phyloP scores from a whole-genome alignment of 2,888 invertebrate genomes.

The Linnaemya vulpina region DNA sequence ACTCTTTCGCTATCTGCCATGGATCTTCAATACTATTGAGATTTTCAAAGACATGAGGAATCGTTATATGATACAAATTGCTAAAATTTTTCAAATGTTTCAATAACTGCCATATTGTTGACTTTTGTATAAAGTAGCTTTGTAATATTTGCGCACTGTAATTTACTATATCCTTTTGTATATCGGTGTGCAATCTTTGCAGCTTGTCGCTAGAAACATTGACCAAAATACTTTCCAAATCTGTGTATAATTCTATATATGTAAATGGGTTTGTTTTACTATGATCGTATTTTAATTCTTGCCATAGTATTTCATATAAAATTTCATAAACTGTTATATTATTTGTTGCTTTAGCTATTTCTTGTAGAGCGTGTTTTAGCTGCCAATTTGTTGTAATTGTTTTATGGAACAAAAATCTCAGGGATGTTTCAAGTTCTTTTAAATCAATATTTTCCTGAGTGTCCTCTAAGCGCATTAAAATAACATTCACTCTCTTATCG shows the following conservation, averaged over 20 bases:
- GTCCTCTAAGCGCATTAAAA: constrained; percentile 13
- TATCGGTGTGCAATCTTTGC: constrained; percentile 28
- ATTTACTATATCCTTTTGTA: constrained; percentile 68
- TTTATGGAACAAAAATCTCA: constrained; percentile 31
- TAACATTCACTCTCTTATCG: constrained; percentile 16
- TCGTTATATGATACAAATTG: constrained; percentile 25
- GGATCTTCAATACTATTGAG: constrained; percentile 26
- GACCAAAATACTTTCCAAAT: constrained; percentile 58
- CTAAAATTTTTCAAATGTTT: neutral
- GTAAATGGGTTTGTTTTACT: constrained; percentile 74
- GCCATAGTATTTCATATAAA: constrained; percentile 76
- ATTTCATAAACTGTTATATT: constrained; percentile 72
- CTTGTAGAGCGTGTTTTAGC: constrained; percentile 15
- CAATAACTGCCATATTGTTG: constrained; percentile 30
- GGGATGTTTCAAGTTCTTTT: constrained; percentile 10
- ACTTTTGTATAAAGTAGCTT: constrained; percentile 43
- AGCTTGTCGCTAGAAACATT: neutral
- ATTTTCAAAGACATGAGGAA: constrained; percentile 24
- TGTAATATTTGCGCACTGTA: constrained; percentile 74
- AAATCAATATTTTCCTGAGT: neutral
- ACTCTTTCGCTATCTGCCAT: constrained; percentile 27
- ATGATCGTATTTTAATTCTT: constrained; percentile 73
- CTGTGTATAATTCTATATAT: constrained; percentile 73
- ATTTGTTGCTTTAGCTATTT: constrained; percentile 36
- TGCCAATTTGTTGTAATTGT: constrained; percentile 41